Conservation (phyloP, 2,797 vertebrate genomes). For the Gila robusta region DNA sequence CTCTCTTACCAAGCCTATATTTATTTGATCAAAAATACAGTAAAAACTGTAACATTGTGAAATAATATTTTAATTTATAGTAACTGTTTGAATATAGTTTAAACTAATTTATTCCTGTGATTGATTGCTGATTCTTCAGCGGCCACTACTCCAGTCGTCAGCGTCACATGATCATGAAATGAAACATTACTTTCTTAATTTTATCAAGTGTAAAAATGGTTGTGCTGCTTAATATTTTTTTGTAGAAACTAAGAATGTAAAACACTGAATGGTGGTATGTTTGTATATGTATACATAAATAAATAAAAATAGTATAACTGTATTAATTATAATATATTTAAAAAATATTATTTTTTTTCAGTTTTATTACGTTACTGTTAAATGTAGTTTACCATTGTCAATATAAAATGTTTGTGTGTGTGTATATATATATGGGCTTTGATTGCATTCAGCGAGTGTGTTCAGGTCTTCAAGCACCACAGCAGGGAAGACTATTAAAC, state of each 20-base stretch:
- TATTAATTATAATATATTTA: neutral
- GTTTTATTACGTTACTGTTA: neutral
- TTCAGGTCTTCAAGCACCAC: conserved; percentile 43
- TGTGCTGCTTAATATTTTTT: neutral
- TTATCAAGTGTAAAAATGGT: neutral
- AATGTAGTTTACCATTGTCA: neutral
- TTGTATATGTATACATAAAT: neutral
- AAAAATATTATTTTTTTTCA: no score
- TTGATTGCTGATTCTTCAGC: neutral
- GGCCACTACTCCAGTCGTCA: neutral
- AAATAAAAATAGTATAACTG: neutral
- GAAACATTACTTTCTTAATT: neutral
- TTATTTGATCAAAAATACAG: neutral
- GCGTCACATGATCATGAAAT: neutral
- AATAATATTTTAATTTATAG: neutral
- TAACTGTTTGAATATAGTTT: no score
- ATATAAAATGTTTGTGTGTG: neutral
- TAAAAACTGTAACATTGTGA: neutral
- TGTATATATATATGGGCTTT: conserved; percentile 2
- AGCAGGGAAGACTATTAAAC: conserved; percentile 59
- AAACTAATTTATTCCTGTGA: neutral
- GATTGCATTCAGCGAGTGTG: conserved; percentile 33
- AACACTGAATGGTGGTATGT: neutral
- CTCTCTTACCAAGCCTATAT: neutral
- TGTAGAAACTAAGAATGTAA: neutral